These are phyloP conservation scores for Campoletis sonorensis DNA, from an alignment of 1,140 invertebrate species.

Conservation along the genomic window DNA sequence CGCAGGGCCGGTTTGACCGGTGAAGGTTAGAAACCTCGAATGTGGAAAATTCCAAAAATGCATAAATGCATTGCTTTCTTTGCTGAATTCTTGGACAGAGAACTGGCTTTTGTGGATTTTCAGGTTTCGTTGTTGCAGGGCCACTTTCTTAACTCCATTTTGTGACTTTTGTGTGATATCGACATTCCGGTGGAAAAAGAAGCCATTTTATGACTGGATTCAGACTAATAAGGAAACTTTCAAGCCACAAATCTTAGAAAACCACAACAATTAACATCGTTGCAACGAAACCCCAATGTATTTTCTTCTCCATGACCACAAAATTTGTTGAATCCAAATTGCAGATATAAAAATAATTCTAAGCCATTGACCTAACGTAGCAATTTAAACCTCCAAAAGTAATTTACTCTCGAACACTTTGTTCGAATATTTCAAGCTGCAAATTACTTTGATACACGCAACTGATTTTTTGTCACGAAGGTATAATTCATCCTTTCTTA, in stretches of 20 bases:
- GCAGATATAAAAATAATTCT: not conserved
- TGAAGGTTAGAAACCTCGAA: slow-evolving; percentile 5
- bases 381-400: not conserved
- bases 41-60: slow-evolving; percentile 26
- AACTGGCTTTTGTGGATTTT: not conserved
- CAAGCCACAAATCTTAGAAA: slow-evolving; percentile 1
- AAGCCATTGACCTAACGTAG: not conserved
- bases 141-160: not conserved
- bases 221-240: not conserved
- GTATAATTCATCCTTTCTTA: not conserved
- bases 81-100: not conserved
- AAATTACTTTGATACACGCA: not conserved
- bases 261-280: not conserved
- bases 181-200: no score
- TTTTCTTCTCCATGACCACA: not conserved
- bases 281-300: not conserved
- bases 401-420: not conserved
- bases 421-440: not conserved
- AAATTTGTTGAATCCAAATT: not conserved
- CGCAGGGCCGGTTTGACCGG: not conserved
- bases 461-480: not conserved
- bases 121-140: not conserved
- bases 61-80: slow-evolving; percentile 4
- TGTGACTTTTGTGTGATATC: no score
- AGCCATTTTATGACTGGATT: not conserved